Evolutionary conservation across 1,140 invertebrate genomes (phyloP), one percentile per base, ranked within the genome.

Genomic region (Sitophilus oryzae): DNA sequence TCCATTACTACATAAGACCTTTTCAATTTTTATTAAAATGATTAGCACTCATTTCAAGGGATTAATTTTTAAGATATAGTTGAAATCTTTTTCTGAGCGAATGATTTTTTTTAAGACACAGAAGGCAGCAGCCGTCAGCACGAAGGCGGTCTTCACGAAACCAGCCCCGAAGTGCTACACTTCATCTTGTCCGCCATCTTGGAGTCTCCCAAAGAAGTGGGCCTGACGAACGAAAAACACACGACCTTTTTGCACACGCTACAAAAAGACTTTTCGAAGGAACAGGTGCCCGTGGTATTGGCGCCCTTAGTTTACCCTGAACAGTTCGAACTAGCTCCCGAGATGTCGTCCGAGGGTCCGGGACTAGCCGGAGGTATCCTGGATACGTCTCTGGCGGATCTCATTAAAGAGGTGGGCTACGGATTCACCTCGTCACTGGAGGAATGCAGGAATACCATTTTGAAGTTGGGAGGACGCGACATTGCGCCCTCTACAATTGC

Each of bases 371-470:
- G 77, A 53, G 73, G 71, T 68, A 81, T 85, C 79, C 81, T 84
- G 74, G 84, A 85, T 51, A 83, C 79, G 68, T 82, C 86, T 55
- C 72, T 89, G 62, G 82, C 86, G 50, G 88, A 96, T 65, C 77
- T 96, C 63, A 84, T 96, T 61, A 81, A 87, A 69, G 93, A 97
- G 75, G 81, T 93, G 62, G 70, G 93, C 34, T 94, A 91, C 72
- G 77, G 82, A 52, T 94, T 95, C 70, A 96, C 91, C 48, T 77
- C 79, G 45, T 88, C 81, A 35, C 76, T 92, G 41, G 93, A 96
- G 74, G 91, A 94, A 76, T 96, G 93, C 68, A 83, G 91, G 60
- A 84, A 81, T 61, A 83, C 86, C 60, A 76, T 97, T 60, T 73
- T 86, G 35, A 88, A 86, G 64, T 79, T 93, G 55, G 82, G 82